Conservation (phyloP, 2,113 vertebrate genomes). For the Xenopus tropicalis region DNA sequence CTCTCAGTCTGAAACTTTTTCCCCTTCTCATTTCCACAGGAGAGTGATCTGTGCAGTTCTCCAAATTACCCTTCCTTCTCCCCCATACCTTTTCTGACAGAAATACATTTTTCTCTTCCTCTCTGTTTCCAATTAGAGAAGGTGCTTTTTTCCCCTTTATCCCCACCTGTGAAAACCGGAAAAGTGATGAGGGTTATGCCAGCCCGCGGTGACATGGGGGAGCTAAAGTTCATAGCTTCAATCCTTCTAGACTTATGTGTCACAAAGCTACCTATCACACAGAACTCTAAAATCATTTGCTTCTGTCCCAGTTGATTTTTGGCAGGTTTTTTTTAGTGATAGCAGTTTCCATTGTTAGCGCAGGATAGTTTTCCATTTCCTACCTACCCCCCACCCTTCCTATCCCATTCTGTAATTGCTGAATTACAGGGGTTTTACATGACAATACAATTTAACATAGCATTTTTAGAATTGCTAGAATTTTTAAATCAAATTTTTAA, state of each 20-base stretch:
- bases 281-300: background rate
- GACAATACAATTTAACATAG: constrained; percentile 7
- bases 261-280: background rate
- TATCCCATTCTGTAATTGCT: constrained; percentile 58
- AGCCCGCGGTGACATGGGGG: constrained; percentile 48
- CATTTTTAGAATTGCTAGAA: constrained; percentile 36
- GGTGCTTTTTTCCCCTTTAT: constrained; percentile 41
- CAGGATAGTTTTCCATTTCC: constrained; percentile 55
- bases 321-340: constrained; percentile 50
- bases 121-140: no score
- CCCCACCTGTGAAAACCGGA: constrained; percentile 35
- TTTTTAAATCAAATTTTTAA: constrained; percentile 41
- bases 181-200: constrained; percentile 45
- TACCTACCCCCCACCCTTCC: constrained; percentile 61
- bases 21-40: constrained; percentile 72
- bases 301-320: background rate
- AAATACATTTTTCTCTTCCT: background rate
- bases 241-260: no score
- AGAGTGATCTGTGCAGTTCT: constrained; percentile 63
- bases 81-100: constrained; percentile 56
- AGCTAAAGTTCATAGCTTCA: background rate
- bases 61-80: constrained; percentile 49
- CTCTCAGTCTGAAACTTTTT: constrained; percentile 66
- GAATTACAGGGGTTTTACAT: constrained; percentile 36
- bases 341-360: constrained; percentile 49